These are phyloP conservation scores for Periophthalmodon schlosseri DNA, from an alignment of 2,113 vertebrate species.

Conservation along the genomic window DNA sequence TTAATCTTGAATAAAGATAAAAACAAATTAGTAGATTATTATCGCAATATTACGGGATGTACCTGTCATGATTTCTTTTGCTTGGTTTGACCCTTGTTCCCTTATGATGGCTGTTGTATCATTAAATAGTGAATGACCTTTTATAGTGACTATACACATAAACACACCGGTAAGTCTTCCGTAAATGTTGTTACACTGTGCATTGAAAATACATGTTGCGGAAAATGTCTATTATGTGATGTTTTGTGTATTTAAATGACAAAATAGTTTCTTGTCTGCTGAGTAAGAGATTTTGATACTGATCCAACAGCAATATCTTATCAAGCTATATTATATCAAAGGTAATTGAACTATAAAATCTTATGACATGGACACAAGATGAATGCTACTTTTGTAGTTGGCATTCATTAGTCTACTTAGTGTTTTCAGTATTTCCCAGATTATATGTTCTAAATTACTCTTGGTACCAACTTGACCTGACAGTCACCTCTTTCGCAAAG, in stretches of 20 bases:
- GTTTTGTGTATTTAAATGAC: not conserved
- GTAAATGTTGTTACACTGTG: not conserved
- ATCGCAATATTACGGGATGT: not conserved
- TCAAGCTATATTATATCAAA: not conserved
- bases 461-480: constrained; percentile 13
- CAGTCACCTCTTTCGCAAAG: constrained; percentile 3
- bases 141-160: not conserved
- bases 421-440: not conserved
- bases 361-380: not conserved
- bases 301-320: not conserved
- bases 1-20: constrained; percentile 9
- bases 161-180: not conserved
- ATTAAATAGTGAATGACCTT: not conserved
- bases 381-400: not conserved
- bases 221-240: not conserved
- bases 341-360: not conserved
- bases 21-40: not conserved
- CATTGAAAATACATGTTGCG: not conserved
- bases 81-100: constrained; percentile 47
- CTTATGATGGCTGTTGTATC: not conserved
- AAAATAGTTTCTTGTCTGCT: not conserved
- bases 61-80: constrained; percentile 14
- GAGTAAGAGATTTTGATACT: not conserved
- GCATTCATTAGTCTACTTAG: not conserved
- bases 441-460: not conserved